Conservation (phyloP, 2,113 vertebrate genomes). For the Canis aureus region DNA sequence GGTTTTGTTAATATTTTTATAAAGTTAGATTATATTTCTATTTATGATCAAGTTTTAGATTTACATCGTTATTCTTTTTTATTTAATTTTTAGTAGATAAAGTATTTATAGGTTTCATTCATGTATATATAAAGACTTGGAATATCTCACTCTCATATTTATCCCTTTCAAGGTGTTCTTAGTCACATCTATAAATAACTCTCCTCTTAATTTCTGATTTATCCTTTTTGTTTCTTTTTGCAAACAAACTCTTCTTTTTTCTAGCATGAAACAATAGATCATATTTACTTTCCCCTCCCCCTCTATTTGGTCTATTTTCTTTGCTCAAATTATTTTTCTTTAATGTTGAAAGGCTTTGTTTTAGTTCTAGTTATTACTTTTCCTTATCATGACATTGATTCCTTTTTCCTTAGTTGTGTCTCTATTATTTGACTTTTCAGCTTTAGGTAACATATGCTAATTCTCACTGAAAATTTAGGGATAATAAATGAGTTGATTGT, state of each 20-base stretch:
- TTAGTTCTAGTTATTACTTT: neutral
- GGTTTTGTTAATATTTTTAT: neutral
- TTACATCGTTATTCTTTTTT: neutral
- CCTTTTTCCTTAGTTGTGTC: neutral
- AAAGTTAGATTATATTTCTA: neutral
- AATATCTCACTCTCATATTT: neutral
- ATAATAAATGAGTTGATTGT: neutral
- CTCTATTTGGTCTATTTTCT: neutral
- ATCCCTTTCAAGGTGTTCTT: neutral
- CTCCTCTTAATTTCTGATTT: neutral
- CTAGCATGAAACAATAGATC: neutral
- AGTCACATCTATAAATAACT: neutral
- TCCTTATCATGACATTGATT: neutral
- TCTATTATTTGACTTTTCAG: neutral
- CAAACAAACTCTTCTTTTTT: neutral
- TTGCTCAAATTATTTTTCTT: neutral
- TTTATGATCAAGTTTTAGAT: neutral
- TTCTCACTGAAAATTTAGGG: neutral
- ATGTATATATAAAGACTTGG: neutral
- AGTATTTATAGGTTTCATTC: neutral
- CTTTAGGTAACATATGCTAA: neutral
- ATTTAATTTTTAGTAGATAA: neutral
- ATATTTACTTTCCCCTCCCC: neutral
- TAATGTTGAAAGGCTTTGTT: neutral
- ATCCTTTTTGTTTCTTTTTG: neutral